Evolutionary conservation across 2,888 invertebrate genomes (phyloP), one percentile per base, ranked within the genome.

Genomic region (Augiades crinisus): DNA sequence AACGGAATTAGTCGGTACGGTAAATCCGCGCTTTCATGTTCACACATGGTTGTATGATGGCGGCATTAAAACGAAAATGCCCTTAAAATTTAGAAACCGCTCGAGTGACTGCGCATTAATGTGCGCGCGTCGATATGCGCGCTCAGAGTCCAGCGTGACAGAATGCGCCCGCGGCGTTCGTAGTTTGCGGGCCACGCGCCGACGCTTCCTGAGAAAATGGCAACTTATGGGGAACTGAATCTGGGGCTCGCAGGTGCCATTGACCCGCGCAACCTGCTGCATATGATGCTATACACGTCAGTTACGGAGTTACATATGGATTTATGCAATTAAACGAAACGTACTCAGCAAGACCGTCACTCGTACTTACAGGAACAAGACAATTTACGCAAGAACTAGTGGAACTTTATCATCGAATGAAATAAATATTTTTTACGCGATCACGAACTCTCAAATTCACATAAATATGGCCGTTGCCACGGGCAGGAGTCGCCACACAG

Each of bases 171-270:
- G 72, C 68, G 65, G 50, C 63, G 65, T 72, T 74, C 63, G 64
- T 51, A 63, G 53, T 59, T 56, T 55, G 61, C 59, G 58, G 55
- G 57, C 63, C 60, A 63, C 61, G 65, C 68, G 62, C 59, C 65
- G 58, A 64, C 74, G 78, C 78, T 87, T 88, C 88, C 84, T 82
- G 79, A 84, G 87, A 88, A 87, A 87, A 87, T 85, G 76, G 83
- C 86, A 84, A 86, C 78, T 87, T 86, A 85, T 80, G 78, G 81
- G 83, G 82, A 84, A 84, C 77, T 82, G 79, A 86, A 86, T 84
- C 85, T 84, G 84, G 81, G 78, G 70, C 78, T 81, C 72, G 60
- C 75, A 72, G 75, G 83, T 84, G 85, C 80, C 83, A 77, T 77
- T 85, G 85, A 88, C 85, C 86, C 70, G 64, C 62, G 62, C 74